Evolutionary conservation across 2,888 invertebrate species (phyloP).

Genomic region (Lithophane semibrunnea): DNA sequence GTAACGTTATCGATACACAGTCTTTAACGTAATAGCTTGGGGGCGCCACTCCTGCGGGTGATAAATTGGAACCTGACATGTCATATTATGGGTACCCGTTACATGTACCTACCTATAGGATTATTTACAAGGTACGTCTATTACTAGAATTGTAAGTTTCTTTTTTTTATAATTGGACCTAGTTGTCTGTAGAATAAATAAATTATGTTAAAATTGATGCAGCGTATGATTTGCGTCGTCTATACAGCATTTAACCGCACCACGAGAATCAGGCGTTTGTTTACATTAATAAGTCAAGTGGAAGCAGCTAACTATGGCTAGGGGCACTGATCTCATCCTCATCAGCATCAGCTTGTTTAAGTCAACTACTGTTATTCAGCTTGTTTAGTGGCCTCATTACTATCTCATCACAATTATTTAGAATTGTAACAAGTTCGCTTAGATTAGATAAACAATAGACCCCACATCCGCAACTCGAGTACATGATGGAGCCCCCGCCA

Average conservation of each 20-base stretch:
- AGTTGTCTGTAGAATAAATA: too few relatives aligned
- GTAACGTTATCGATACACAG: slow-evolving; percentile 27
- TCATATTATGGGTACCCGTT: neutral
- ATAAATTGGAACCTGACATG: slow-evolving; percentile 20
- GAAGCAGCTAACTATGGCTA: neutral
- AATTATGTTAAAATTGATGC: too few relatives aligned
- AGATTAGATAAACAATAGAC: neutral
- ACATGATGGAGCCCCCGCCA: slow-evolving; percentile 16
- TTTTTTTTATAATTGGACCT: too few relatives aligned
- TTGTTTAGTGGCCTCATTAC: neutral
- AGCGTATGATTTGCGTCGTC: too few relatives aligned
- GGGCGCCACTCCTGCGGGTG: slow-evolving; percentile 3
- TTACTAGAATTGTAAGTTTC: neutral
- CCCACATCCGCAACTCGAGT: neutral
- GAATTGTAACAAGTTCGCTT: neutral
- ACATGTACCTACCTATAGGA: neutral
- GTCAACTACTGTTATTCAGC: neutral
- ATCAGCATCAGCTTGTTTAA: neutral
- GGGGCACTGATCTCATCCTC: neutral
- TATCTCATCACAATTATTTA: neutral
- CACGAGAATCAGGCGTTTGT: neutral
- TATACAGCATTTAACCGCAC: neutral
- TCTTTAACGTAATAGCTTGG: slow-evolving; percentile 19
- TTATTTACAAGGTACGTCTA: neutral
- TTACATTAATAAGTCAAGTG: neutral